Conservation (phyloP, 2,888 invertebrate species). For the Pterostichus niger region DNA sequence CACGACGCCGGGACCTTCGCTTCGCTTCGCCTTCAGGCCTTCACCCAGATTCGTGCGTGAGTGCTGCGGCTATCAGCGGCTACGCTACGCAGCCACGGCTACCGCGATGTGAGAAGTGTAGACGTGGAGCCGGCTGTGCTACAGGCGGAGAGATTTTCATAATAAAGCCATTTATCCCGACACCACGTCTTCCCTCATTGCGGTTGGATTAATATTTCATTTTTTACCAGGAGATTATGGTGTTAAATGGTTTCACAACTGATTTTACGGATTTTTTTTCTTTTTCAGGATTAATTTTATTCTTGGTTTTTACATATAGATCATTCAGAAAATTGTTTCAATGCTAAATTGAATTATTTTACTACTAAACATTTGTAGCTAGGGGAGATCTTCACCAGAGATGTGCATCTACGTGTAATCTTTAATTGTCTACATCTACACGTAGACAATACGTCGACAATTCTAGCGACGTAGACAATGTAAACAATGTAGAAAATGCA, state of each 20-base stretch:
- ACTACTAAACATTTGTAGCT: too few species aligned
- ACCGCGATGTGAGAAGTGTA: background rate
- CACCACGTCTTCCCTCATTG: constrained; percentile 10
- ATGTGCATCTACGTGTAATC: too few species aligned
- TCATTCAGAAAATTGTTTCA: too few species aligned
- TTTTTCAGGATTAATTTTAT: background rate
- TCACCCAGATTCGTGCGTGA: constrained; percentile 56
- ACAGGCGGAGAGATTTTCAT: constrained; percentile 48
- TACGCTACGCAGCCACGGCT: background rate
- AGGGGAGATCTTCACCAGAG: too few species aligned
- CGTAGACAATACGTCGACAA: too few species aligned
- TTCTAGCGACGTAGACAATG: too few species aligned
- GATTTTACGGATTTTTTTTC: background rate
- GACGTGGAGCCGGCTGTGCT: background rate
- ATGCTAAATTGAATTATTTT: too few species aligned
- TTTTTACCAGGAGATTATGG: constrained; percentile 9
- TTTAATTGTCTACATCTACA: too few species aligned
- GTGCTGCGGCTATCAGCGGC: background rate
- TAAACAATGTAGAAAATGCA: too few species aligned
- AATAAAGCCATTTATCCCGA: constrained; percentile 54
- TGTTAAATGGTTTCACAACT: constrained; percentile 16
- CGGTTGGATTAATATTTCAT: constrained; percentile 27
- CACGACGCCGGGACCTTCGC: constrained; percentile 46
- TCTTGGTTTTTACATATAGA: background rate
- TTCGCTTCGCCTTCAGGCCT: constrained; percentile 46